Evolutionary conservation across 2,888 invertebrate species (phyloP).

Genomic region (Andrena bucephala): DNA sequence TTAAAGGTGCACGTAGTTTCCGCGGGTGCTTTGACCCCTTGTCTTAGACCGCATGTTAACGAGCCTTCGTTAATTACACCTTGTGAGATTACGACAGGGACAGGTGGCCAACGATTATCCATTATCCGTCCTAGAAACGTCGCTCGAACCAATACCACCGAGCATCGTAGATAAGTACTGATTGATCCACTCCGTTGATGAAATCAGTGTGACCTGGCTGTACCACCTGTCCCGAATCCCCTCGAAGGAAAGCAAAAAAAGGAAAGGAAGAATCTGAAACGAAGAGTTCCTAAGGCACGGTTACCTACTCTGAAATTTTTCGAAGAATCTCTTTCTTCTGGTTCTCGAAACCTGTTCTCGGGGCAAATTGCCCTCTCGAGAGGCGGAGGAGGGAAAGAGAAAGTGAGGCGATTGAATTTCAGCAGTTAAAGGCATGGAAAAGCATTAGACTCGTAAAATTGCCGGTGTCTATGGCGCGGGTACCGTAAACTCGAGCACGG

Average conservation of each 20-base stretch:
- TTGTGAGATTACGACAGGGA: conserved; percentile 76
- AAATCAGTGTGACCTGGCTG: conserved; percentile 37
- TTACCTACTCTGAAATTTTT: neutral
- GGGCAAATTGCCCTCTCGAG: neutral
- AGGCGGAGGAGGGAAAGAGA: neutral
- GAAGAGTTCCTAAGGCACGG: neutral
- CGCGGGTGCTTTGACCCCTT: conserved; percentile 70
- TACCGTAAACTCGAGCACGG: conserved; percentile 62
- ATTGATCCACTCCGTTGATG: conserved; percentile 68
- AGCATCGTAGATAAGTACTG: conserved; percentile 67
- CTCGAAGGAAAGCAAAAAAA: neutral
- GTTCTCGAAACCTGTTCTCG: conserved; percentile 3
- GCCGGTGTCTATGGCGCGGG: conserved; percentile 23
- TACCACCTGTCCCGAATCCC: neutral
- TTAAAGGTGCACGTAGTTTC: conserved; percentile 61
- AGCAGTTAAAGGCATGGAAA: conserved; percentile 14
- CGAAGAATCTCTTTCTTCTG: neutral
- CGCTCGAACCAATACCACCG: conserved; percentile 48
- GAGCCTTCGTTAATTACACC: conserved; percentile 77
- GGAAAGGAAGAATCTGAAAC: neutral
- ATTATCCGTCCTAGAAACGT: conserved; percentile 71
- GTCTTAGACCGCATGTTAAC: conserved; percentile 69
- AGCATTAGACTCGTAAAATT: conserved; percentile 42
- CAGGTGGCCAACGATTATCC: conserved; percentile 77
- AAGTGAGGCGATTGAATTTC: conserved; percentile 34